A percentile compares a stretch with the other conserved stretches of the same genome.
Conservation (phyloP, 2,888 invertebrate species). For the Trimorus sp. region DNA sequence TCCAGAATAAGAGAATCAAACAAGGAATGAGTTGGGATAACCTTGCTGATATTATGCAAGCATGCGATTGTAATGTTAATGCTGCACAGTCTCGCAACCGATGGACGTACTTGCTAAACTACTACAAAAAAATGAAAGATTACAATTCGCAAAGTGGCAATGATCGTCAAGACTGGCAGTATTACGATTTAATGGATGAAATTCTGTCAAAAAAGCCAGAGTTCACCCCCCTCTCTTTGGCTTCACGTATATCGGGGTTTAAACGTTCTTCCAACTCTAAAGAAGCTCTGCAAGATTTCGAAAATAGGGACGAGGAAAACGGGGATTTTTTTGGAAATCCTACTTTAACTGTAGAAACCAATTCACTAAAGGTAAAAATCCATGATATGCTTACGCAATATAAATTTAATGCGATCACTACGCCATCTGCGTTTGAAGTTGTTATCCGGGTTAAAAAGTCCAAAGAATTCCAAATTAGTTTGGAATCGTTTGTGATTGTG, state of each 20-base stretch:
- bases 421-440: too few species aligned
- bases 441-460: too few species aligned
- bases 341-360: neutral
- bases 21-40: neutral
- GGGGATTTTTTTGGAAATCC: slow-evolving; percentile 7
- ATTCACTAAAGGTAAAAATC: neutral
- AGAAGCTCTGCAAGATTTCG: neutral
- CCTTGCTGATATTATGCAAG: neutral
- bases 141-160: slow-evolving; percentile 18
- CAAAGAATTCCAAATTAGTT: too few species aligned
- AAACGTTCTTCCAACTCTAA: neutral
- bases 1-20: slow-evolving; percentile 17
- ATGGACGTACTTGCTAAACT: neutral
- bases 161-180: slow-evolving; percentile 12
- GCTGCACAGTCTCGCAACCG: neutral
- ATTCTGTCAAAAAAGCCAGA: slow-evolving; percentile 18
- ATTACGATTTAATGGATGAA: slow-evolving; percentile 13
- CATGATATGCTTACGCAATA: too few species aligned
- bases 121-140: slow-evolving; percentile 8
- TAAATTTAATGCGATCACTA: too few species aligned
- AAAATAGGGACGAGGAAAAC: slow-evolving; percentile 5
- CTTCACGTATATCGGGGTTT: slow-evolving; percentile 11
- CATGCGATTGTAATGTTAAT: slow-evolving; percentile 1
- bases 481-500: too few species aligned
- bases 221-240: slow-evolving; percentile 16